Base-by-base conservation (phyloP, 2,888 invertebrate genomes). In the Ophraella communa region DNA sequence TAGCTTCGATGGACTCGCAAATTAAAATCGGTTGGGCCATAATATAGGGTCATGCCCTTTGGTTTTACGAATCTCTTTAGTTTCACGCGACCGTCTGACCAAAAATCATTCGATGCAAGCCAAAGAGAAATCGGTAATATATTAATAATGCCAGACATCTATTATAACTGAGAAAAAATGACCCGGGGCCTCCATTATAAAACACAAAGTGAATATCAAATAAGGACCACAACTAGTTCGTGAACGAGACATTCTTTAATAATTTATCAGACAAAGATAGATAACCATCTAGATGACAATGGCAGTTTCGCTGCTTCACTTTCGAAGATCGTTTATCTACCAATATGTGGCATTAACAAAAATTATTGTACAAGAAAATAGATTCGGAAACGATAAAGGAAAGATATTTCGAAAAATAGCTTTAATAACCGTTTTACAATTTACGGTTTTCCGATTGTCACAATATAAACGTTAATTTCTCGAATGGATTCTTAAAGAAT, bases 201-300 rank as follows among this genome's bases (percentile, higher is more conserved):
- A 54, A 27, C 56, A 56, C 52, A 61, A 60, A 65, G 33, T 55
- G 65, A 62, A 59, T 52, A 53, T 59, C 42, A 42, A 59, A 59
- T 65, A 57, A 23, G 56, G 54, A 58, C 54, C 47, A 64, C 60
- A 27, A 56, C 58, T 61, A 53, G 56, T 63, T 61, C 67, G 65
- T 67, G 69, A 65, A 65, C 55, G 17, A 52, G 57, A 61, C 62
- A 66, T 65, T 66, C 64, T 62, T 58, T 65, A 57, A 65, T 66
- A 67, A 69, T 66, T 69, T 66, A 62, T 58, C 53, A 18, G 58
- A 59, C 51, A 59, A 35, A 35, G 27, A 18, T 4, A 51, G 59
- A 69, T 65, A 65, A 65, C 24, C 49, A 65, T 67, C 69, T 69
- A 66, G 62, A 65, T 56, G 67, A 69, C 66, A 69, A 66, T 62